Percentiles rank a stretch among this genome's conserved stretches.
Evolutionary conservation across 2,113 vertebrate genomes (phyloP).

Genomic region (Columba janthina): DNA sequence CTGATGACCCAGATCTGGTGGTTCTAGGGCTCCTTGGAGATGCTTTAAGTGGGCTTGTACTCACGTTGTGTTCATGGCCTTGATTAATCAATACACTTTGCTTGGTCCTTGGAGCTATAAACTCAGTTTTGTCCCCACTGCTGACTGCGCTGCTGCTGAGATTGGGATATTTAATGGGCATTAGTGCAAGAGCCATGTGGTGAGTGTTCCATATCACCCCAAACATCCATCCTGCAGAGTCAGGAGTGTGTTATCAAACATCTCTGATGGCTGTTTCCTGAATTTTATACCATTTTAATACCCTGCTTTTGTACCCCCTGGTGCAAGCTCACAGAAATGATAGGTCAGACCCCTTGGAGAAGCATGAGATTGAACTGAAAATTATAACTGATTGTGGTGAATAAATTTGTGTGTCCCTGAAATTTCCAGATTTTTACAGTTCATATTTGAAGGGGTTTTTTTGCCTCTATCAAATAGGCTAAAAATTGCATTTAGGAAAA

Average conservation of each 20-base stretch:
- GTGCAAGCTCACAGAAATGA: neutral
- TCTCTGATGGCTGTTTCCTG: neutral
- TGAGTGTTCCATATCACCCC: neutral
- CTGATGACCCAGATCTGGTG: neutral
- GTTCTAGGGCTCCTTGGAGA: neutral
- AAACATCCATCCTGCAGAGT: rapidly evolving
- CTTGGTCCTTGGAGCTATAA: neutral
- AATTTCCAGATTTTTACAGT: neutral
- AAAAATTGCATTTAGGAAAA: neutral
- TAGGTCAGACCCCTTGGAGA: neutral
- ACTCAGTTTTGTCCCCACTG: neutral
- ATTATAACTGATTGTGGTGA: neutral
- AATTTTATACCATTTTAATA: neutral
- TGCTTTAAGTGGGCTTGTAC: neutral
- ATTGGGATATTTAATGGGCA: neutral
- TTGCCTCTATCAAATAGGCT: neutral
- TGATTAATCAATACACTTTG: rapidly evolving
- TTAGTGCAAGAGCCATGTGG: neutral
- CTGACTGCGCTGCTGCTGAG: neutral
- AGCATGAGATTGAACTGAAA: neutral
- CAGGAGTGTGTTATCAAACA: neutral
- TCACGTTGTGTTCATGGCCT: neutral
- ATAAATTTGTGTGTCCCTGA: neutral
- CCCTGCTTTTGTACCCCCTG: neutral
- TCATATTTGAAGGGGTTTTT: neutral